These are phyloP conservation scores for Aurelia coerulea DNA, from an alignment of 30 jellyfish, hydroid and myxozoan species.

Conservation along the genomic window DNA sequence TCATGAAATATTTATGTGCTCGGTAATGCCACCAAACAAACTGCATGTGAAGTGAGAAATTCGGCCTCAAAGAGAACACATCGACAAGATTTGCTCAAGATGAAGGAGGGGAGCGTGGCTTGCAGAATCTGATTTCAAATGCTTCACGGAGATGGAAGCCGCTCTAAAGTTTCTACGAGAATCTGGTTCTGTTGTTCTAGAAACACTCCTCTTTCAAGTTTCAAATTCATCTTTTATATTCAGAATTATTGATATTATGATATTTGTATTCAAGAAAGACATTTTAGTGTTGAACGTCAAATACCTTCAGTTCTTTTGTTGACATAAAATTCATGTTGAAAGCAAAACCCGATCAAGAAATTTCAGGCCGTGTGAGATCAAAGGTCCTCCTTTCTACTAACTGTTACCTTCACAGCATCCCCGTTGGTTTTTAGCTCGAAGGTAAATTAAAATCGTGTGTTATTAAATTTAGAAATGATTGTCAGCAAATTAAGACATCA, in stretches of 20 bases:
- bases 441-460: background rate
- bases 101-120: background rate
- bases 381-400: background rate
- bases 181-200: too few relatives aligned
- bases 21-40: background rate
- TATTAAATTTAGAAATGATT: background rate
- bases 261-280: background rate
- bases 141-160: background rate
- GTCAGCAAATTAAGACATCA: background rate
- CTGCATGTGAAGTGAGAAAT: background rate
- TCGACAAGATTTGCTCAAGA: too few relatives aligned
- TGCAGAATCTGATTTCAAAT: background rate
- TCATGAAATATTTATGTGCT: conserved; percentile 4
- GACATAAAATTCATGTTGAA: conserved; percentile 9
- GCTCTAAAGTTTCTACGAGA: background rate
- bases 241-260: background rate
- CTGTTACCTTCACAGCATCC: conserved; percentile 18
- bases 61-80: too few relatives aligned
- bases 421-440: conserved; percentile 15
- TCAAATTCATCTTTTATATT: background rate
- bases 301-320: conserved; percentile 21
- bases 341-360: conserved; percentile 7
- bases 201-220: background rate
- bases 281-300: background rate
- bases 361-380: conserved; percentile 26